Conservation (phyloP, 1,140 invertebrate species). For the Megalonaias nervosa region DNA sequence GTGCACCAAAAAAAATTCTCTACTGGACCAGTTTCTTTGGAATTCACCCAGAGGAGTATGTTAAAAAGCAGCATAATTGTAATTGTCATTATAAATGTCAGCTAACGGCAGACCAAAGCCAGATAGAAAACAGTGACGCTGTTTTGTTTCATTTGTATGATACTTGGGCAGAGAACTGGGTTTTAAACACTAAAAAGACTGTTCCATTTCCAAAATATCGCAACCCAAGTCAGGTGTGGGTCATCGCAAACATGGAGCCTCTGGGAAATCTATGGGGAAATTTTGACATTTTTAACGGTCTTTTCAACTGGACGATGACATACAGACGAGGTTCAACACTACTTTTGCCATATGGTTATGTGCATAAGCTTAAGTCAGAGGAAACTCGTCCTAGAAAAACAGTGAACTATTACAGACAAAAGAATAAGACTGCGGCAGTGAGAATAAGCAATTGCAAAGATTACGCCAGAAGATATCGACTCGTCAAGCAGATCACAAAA, state of each 20-base stretch:
- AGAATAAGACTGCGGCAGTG: constrained; percentile 73
- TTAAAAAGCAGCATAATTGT: no score
- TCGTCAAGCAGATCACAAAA: no score
- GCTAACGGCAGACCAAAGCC: no score
- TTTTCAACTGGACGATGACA: constrained; percentile 66
- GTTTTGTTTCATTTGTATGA: no score
- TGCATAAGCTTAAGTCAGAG: constrained; percentile 11
- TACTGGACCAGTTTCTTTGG: no score
- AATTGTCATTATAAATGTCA: no score
- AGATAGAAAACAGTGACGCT: no score
- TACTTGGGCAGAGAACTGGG: constrained; percentile 28
- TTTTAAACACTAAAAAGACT: constrained; percentile 13
- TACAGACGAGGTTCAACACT: constrained; percentile 56
- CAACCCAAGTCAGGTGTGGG: constrained; percentile 49
- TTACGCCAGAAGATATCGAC: no score
- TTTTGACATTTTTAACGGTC: constrained; percentile 23
- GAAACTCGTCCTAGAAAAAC: constrained; percentile 3
- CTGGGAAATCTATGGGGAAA: constrained; percentile 44
- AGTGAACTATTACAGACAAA: constrained; percentile 23
- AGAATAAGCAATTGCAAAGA: constrained; percentile 80
- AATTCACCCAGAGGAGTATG: no score
- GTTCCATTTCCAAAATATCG: constrained; percentile 41
- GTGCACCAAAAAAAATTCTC: constrained; percentile 19
- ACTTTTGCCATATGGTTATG: constrained; percentile 43
- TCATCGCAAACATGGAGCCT: constrained; percentile 52